These are phyloP conservation scores for Cyprinodon diabolis DNA, from an alignment of 2,797 vertebrate genomes.

Conservation along the genomic window DNA sequence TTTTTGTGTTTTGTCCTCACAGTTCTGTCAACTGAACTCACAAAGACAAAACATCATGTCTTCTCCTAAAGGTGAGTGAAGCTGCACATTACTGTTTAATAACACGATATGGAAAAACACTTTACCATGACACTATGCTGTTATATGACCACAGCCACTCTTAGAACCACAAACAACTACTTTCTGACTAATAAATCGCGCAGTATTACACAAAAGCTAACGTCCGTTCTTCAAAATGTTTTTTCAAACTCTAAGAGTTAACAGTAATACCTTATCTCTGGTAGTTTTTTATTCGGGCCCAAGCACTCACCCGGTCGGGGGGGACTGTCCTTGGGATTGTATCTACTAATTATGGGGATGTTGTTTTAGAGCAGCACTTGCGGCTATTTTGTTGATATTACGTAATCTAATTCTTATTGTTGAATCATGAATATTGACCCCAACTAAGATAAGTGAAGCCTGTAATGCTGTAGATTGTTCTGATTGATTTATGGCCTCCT, in stretches of 20 bases:
- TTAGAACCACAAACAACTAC: background rate
- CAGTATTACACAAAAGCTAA: background rate
- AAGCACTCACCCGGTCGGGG: background rate
- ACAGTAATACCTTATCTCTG: background rate
- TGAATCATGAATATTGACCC: background rate
- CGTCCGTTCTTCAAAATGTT: background rate
- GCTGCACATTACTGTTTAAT: conserved; percentile 6
- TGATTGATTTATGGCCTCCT: too few relatives aligned
- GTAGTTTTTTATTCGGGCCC: background rate
- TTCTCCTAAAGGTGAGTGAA: conserved; percentile 67
- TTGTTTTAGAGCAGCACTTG: too few relatives aligned
- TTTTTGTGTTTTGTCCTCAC: conserved; percentile 39
- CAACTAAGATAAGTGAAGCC: too few relatives aligned
- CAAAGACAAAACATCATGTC: conserved; percentile 72
- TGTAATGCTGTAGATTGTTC: too few relatives aligned
- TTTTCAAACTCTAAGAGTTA: background rate
- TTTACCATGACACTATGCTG: conserved; percentile 6
- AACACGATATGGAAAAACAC: background rate
- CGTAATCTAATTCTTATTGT: background rate
- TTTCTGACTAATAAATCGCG: background rate
- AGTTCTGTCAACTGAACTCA: conserved; percentile 54
- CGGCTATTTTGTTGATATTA: background rate
- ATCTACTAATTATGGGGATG: background rate
- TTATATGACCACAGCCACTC: conserved; percentile 15
- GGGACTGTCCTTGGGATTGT: background rate